Conservation (phyloP, 2,888 invertebrate genomes). For the Arrhopalites spinosus region DNA sequence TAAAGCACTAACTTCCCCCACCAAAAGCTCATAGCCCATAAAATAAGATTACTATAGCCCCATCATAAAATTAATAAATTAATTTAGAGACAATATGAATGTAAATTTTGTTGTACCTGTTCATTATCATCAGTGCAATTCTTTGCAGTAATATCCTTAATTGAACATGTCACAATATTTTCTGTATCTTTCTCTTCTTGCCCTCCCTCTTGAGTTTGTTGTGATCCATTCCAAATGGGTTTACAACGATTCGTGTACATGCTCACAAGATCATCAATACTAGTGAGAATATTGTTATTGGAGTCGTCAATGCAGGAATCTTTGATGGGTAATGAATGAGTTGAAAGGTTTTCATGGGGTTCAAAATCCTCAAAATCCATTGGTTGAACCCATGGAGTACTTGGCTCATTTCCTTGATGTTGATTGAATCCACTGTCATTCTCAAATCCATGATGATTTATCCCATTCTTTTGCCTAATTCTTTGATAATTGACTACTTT, state of each 20-base stretch:
- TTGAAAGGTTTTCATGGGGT: background rate
- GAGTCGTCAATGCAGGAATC: no score
- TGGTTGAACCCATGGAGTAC: no score
- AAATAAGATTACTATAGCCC: no score
- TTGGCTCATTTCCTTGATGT: background rate
- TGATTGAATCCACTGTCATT: conserved; percentile 15
- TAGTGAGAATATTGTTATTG: background rate
- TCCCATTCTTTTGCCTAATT: background rate
- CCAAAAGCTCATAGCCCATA: no score
- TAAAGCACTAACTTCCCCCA: no score
- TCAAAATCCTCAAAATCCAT: no score
- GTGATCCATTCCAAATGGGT: conserved; percentile 9
- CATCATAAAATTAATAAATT: no score
- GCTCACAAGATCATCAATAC: conserved; percentile 11
- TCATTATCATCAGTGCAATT: background rate
- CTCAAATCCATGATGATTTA: background rate
- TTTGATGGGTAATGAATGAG: no score
- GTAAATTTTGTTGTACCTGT: background rate
- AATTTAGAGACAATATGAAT: no score
- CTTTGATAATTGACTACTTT: background rate
- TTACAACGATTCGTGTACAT: conserved; percentile 4
- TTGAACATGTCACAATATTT: no score
- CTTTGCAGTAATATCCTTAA: no score
- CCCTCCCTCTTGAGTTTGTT: background rate
- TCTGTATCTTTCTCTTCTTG: background rate